A percentile compares a stretch with the other conserved stretches of the same genome.
Conservation (phyloP, 2,888 invertebrate genomes). For the Amitus sp. region DNA sequence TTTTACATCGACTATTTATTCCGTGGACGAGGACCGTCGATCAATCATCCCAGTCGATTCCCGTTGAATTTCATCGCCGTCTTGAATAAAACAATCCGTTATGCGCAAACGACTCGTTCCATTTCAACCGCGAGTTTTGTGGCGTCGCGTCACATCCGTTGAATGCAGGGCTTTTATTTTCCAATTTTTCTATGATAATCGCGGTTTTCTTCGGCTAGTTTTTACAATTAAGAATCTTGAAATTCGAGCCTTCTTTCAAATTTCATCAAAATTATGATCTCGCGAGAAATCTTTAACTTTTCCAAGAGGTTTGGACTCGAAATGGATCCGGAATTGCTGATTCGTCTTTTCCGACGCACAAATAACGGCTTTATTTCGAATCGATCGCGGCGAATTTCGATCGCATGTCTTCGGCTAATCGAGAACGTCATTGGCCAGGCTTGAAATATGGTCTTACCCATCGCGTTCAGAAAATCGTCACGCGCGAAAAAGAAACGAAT, state of each 20-base stretch:
- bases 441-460: conserved; percentile 23
- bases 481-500: background rate
- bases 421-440: conserved; percentile 44
- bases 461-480: conserved; percentile 21
- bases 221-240: background rate
- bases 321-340: conserved; percentile 24
- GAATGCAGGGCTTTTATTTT: background rate
- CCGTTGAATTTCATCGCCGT: background rate
- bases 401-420: conserved; percentile 46
- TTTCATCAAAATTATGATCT: no score
- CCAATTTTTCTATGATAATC: background rate
- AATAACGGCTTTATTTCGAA: conserved; percentile 12
- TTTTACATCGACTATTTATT: background rate
- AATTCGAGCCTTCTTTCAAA: background rate
- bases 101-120: background rate
- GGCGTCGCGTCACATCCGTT: background rate
- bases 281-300: background rate
- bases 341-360: conserved; percentile 21
- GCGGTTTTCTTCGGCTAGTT: no score
- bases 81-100: background rate
- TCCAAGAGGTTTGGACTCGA: conserved; percentile 10
- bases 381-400: conserved; percentile 33
- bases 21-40: background rate
- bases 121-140: background rate
- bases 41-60: background rate